These are phyloP conservation scores for Sphaerodactylus townsendi DNA, from an alignment of 2,113 vertebrate species.

Conservation along the genomic window DNA sequence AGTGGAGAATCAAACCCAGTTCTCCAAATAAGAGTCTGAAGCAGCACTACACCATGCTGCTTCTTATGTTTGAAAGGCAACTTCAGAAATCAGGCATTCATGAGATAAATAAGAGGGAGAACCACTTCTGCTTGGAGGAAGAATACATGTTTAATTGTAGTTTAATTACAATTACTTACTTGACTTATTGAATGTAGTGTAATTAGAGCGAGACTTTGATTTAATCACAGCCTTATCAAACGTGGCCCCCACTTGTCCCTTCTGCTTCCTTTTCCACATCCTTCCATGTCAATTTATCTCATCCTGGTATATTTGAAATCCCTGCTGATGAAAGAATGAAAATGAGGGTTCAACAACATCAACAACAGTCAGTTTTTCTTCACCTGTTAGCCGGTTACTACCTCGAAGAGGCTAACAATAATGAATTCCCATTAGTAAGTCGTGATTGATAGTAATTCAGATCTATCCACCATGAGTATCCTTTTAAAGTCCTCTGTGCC, in stretches of 20 bases:
- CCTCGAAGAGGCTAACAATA: conserved; percentile 58
- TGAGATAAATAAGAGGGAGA: conserved; percentile 66
- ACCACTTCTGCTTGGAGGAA: conserved; percentile 72
- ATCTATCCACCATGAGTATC: too few species aligned
- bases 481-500: too few species aligned
- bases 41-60: too few species aligned
- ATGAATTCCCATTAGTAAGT: conserved; percentile 69
- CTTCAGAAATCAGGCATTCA: conserved; percentile 19
- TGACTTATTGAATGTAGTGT: conserved; percentile 77
- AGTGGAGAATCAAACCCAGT: too few species aligned
- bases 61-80: too few species aligned
- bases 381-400: conserved; percentile 36
- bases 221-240: conserved; percentile 78
- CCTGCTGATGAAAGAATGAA: conserved; percentile 9
- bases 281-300: conserved; percentile 12
- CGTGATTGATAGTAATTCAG: conserved; percentile 69
- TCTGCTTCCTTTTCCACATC: background rate
- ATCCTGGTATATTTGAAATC: conserved; percentile 4
- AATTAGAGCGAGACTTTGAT: conserved; percentile 81
- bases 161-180: conserved; percentile 82
- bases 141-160: conserved; percentile 81
- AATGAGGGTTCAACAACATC: too few species aligned
- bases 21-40: too few species aligned
- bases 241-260: conserved; percentile 60
- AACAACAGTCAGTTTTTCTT: conserved; percentile 10